Evolutionary conservation across 2,113 vertebrate species (phyloP), one percentile per base, ranked within the genome.

Genomic region (Hyperoodon ampullatus): DNA sequence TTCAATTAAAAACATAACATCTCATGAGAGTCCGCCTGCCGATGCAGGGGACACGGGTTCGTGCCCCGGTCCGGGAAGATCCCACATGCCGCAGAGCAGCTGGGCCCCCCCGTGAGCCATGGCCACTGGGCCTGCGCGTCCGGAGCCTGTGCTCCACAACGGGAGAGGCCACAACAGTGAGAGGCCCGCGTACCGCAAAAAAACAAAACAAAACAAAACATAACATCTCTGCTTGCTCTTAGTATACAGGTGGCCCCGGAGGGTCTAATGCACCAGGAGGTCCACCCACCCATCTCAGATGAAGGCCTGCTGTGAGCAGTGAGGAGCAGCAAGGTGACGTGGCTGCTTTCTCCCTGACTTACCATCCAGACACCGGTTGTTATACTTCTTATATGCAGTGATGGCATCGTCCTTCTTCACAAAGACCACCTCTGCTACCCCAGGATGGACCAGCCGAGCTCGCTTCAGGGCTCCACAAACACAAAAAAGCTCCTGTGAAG

Each of bases 361-460:
- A 99, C 99, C 99, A 0, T 99, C 99, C 98, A 99, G 98, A 97
- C 99, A 99, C 92, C 99, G 99, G 97, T 99, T 99, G 98, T 99
- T 99, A 97, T 99, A 99, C 97, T 99, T 99, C 98, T 99, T 99
- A 98, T 99, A 99, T 0, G 99, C 99, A 2, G 99, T 99, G 94
- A 99, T 99, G 5, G 99, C 99, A 18, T 99, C 99, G 16, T 99
- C 99, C 98, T 99, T 99, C 95, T 99, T 99, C 94, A 99, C 99
- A 96, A 99, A 99, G 35, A 99, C 99, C 53, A 99, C 99, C 94
- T 99, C 99, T 14, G 99, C 99, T n/a, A 99, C 99, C 12, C 99
- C 99, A 26, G 99, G 99, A 85, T 99, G 99, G 77, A 99, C 98
- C 95, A 99, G 98, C 7, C 99, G 98, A 6, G 99, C 99, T 97